These are phyloP conservation scores for Romanomermis culicivorax DNA, from an alignment of 2,888 invertebrate species.

Conservation along the genomic window DNA sequence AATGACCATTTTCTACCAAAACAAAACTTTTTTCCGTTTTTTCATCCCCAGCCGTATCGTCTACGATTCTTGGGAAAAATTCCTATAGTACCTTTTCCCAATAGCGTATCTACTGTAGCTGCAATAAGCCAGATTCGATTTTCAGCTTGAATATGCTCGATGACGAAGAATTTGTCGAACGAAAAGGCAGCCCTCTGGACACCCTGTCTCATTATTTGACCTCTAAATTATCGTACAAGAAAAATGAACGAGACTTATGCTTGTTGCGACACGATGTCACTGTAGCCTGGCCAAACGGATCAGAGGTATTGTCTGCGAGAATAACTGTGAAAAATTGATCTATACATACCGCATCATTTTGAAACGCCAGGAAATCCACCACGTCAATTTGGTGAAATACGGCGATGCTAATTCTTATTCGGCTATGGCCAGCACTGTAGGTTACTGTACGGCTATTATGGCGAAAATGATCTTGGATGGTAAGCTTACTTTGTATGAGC, in stretches of 20 bases:
- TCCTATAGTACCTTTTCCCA: too few species aligned
- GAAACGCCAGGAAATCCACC: constrained; percentile 54
- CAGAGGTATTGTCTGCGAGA: constrained; percentile 7
- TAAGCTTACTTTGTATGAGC: constrained; percentile 31
- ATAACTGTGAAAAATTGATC: too few species aligned
- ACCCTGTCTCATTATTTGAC: constrained; percentile 58
- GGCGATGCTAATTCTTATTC: constrained; percentile 55
- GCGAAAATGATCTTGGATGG: constrained; percentile 92
- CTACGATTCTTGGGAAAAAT: too few species aligned
- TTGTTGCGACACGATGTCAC: constrained; percentile 78
- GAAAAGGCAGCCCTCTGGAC: constrained; percentile 59
- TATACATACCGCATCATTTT: too few species aligned
- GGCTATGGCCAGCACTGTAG: constrained; percentile 85
- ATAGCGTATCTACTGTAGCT: too few species aligned
- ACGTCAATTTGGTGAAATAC: constrained; percentile 57
- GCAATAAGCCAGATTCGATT: too few species aligned
- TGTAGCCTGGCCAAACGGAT: constrained; percentile 61
- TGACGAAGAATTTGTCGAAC: constrained; percentile 57
- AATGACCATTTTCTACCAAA: too few species aligned
- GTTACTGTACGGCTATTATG: constrained; percentile 80
- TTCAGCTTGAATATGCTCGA: constrained; percentile 55
- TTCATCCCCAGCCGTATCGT: too few species aligned
- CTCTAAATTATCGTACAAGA: constrained; percentile 28
- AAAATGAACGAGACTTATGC: constrained; percentile 71
- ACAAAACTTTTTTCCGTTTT: too few species aligned